Evolutionary conservation across 1,140 invertebrate genomes (phyloP), one percentile per base, ranked within the genome.

Genomic region (Meloidogyne floridensis): DNA sequence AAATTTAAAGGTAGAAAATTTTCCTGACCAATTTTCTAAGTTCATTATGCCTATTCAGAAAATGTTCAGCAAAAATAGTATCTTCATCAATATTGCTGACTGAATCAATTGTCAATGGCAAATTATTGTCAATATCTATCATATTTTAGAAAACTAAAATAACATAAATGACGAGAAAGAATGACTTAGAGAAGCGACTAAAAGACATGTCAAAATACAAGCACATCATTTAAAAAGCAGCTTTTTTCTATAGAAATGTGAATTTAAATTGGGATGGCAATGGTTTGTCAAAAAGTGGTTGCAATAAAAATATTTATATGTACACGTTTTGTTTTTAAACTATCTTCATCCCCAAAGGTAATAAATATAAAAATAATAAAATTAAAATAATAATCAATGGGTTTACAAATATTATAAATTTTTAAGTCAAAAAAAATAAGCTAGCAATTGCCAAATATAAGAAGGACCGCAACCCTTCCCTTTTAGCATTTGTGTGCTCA

Each of bases 1-100:
- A 32, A 32, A 32, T 32, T 32, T 32, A 32, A 32, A 32, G 32
- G 32, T 32, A 32, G 32, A 32, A 32, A 32, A 32, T 65, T 3
- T 59, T 59, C 56, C 84, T 82, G n/a, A 87, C 87, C 81, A 72
- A 72, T 73, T 74, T 43, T 42, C 87, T 72, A n/a, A 85, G 82
- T 10, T 80, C 69, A 71, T 88, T 88, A 72, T 89, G 82, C 43
- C 84, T 84, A 43, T 70, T 72, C 13, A 88, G 18, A 70, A 88
- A 84, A 79, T 87, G 76, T 47, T 88, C 79, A 5, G 80, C 70
- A 73, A 87, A 87, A 43, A 72, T 7, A n/a, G 81, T 65, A 15
- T 82, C 76, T 70, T 81, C 82, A 51, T 85, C 56, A 54, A 65
- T 15, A 65, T 65, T 65, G 15, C n/a, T 65, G 59, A 6, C 3